A percentile compares a stretch with the other conserved stretches of the same genome.
Evolutionary conservation across 2,797 vertebrate genomes (phyloP).

Genomic region (Dryobates pubescens): DNA sequence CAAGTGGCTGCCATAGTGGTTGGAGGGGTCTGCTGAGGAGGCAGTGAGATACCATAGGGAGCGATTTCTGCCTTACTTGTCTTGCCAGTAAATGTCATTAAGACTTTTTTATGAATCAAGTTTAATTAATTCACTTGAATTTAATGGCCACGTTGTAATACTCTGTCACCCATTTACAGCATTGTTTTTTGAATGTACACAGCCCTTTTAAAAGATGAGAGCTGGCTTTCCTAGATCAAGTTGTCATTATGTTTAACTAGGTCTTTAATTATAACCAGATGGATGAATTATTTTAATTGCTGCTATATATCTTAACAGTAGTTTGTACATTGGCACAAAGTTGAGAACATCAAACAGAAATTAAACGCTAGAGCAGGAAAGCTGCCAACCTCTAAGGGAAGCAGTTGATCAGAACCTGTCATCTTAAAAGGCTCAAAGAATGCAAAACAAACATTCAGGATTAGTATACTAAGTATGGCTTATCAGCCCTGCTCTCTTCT

Average conservation of each 20-base stretch:
- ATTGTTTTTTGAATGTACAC: constrained; percentile 37
- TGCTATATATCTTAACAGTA: constrained; percentile 83
- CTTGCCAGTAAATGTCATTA: constrained; percentile 53
- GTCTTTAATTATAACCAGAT: constrained; percentile 86
- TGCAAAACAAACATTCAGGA: constrained; percentile 82
- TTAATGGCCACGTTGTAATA: constrained; percentile 59
- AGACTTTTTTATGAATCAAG: constrained; percentile 61
- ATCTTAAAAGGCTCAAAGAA: constrained; percentile 84
- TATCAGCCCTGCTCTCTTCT: constrained; percentile 70
- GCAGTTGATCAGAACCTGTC: constrained; percentile 85
- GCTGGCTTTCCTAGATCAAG: constrained; percentile 76
- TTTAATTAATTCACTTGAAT: constrained; percentile 68
- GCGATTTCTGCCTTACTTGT: constrained; percentile 40
- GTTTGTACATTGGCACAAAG: constrained; percentile 82
- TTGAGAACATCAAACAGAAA: constrained; percentile 84
- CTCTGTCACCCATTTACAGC: constrained; percentile 61
- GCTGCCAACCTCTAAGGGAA: constrained; percentile 82
- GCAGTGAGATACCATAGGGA: background rate
- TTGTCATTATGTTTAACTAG: constrained; percentile 80
- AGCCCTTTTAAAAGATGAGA: constrained; percentile 73
- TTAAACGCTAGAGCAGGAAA: constrained; percentile 79
- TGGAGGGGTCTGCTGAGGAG: background rate
- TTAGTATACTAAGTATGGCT: constrained; percentile 80
- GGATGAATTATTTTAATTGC: constrained; percentile 85
- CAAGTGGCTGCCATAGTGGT: background rate